Conservation (phyloP, 2,888 invertebrate species). For the Ptilodon capucinus region DNA sequence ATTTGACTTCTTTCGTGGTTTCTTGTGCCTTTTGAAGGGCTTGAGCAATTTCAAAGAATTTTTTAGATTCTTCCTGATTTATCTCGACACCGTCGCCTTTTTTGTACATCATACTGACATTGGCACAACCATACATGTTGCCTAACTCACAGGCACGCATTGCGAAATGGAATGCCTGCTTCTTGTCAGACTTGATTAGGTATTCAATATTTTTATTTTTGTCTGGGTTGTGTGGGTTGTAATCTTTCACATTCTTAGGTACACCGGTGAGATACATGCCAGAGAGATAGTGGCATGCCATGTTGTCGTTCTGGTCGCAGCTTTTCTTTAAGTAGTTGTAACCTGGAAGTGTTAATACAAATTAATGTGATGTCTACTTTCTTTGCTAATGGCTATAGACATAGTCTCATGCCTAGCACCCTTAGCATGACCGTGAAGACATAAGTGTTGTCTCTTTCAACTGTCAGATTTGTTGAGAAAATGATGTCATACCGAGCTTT, state of each 20-base stretch:
- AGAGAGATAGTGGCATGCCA: constrained; percentile 91
- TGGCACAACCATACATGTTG: constrained; percentile 94
- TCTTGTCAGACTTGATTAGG: constrained; percentile 85
- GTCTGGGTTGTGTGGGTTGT: constrained; percentile 60
- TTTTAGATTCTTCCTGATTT: constrained; percentile 86
- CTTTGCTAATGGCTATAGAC: too few relatives aligned
- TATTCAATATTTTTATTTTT: constrained; percentile 75
- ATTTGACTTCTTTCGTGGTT: constrained; percentile 78
- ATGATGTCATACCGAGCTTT: too few relatives aligned
- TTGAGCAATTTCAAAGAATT: constrained; percentile 87
- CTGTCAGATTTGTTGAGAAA: too few relatives aligned
- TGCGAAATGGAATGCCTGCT: constrained; percentile 90
- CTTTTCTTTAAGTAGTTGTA: constrained; percentile 83
- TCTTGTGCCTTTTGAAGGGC: constrained; percentile 86
- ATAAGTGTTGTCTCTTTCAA: too few relatives aligned
- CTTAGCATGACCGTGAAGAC: too few relatives aligned
- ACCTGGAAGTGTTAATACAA: constrained; percentile 58
- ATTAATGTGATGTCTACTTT: too few relatives aligned
- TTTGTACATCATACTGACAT: constrained; percentile 93
- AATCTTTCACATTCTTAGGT: constrained; percentile 79
- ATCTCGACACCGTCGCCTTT: constrained; percentile 92
- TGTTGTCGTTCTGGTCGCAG: constrained; percentile 83
- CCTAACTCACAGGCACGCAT: constrained; percentile 91
- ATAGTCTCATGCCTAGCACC: too few relatives aligned
- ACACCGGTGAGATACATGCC: constrained; percentile 91